A percentile compares a stretch with the other conserved stretches of the same genome.
Evolutionary conservation across 2,888 invertebrate species (phyloP).

Genomic region (Melanostoma mellinum): DNA sequence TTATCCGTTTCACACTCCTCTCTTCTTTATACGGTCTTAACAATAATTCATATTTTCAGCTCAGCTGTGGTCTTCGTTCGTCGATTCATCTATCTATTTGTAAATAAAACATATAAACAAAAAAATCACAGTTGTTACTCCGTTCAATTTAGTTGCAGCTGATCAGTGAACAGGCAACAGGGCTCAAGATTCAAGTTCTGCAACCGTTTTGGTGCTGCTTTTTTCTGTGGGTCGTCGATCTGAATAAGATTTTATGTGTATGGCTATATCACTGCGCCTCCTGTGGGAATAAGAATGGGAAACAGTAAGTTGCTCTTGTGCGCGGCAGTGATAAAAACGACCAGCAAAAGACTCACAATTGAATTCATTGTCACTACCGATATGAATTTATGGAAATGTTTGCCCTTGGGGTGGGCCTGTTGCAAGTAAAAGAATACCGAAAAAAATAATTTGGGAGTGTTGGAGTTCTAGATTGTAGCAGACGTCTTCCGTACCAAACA

Average conservation of each 20-base stretch:
- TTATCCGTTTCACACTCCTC: slow-evolving; percentile 21
- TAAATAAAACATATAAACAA: slow-evolving; percentile 37
- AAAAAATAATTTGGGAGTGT: slow-evolving; percentile 37
- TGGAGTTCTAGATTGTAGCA: slow-evolving; percentile 5
- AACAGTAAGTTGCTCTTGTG: slow-evolving; percentile 62
- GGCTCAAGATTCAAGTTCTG: slow-evolving; percentile 43
- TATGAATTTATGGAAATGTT: slow-evolving; percentile 44
- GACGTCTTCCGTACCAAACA: slow-evolving; percentile 18
- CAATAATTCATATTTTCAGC: slow-evolving; percentile 13
- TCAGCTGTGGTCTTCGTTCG: slow-evolving; percentile 60
- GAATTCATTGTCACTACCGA: slow-evolving; percentile 65
- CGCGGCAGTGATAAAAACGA: slow-evolving; percentile 43
- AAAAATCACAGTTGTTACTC: slow-evolving; percentile 52
- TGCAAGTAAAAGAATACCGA: slow-evolving; percentile 1
- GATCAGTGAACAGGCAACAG: slow-evolving; percentile 35
- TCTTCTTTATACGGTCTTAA: neutral
- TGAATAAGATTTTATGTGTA: slow-evolving; percentile 56
- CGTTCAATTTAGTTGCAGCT: slow-evolving; percentile 47
- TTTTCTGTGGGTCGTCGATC: slow-evolving; percentile 51
- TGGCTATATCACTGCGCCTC: slow-evolving; percentile 16
- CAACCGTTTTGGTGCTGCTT: slow-evolving; percentile 20
- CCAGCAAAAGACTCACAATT: slow-evolving; percentile 56
- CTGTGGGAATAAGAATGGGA: neutral
- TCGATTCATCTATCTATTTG: slow-evolving; percentile 56
- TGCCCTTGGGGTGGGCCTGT: slow-evolving; percentile 56